These are phyloP conservation scores for Otolemur garnettii DNA, from an alignment of 2,113 vertebrate species.

Conservation along the genomic window DNA sequence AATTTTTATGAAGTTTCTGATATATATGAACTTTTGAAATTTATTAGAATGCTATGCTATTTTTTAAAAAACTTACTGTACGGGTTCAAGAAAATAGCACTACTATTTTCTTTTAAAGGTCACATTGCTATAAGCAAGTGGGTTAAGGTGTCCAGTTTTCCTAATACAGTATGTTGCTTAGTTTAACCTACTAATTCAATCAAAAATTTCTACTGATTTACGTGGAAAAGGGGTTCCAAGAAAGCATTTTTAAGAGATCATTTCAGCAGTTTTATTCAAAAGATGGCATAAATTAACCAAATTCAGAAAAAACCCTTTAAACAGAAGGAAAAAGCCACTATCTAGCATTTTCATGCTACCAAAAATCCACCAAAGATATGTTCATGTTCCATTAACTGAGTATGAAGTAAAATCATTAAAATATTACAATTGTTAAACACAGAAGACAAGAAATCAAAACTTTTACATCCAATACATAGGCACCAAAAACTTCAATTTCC, in stretches of 20 bases:
- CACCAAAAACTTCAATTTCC: conserved; percentile 77
- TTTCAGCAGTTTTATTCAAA: conserved; percentile 41
- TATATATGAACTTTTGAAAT: conserved; percentile 42
- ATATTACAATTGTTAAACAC: conserved; percentile 72
- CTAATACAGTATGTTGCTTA: conserved; percentile 11
- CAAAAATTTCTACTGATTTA: conserved; percentile 53
- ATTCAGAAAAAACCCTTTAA: conserved; percentile 60
- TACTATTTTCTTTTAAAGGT: conserved; percentile 53
- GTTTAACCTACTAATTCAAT: conserved; percentile 58
- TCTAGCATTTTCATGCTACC: conserved; percentile 36
- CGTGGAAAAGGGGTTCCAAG: conserved; percentile 66
- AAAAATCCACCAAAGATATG: conserved; percentile 50
- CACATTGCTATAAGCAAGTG: conserved; percentile 53
- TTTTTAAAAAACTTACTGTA: conserved; percentile 49
- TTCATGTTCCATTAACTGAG: conserved; percentile 59
- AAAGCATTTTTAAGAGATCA: conserved; percentile 63
- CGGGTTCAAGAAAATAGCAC: conserved; percentile 46
- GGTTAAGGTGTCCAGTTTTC: conserved; percentile 52
- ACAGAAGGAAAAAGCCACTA: conserved; percentile 51
- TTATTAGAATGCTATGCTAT: conserved; percentile 53
- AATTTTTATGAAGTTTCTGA: conserved; percentile 53
- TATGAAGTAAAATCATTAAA: conserved; percentile 60
- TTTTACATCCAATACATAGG: conserved; percentile 58
- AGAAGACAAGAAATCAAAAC: conserved; percentile 75
- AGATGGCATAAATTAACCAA: conserved; percentile 57